A percentile compares a stretch with the other conserved stretches of the same genome.
phyloP scores from a whole-genome alignment of 2,888 invertebrate species.

The Drosophila limbata region DNA sequence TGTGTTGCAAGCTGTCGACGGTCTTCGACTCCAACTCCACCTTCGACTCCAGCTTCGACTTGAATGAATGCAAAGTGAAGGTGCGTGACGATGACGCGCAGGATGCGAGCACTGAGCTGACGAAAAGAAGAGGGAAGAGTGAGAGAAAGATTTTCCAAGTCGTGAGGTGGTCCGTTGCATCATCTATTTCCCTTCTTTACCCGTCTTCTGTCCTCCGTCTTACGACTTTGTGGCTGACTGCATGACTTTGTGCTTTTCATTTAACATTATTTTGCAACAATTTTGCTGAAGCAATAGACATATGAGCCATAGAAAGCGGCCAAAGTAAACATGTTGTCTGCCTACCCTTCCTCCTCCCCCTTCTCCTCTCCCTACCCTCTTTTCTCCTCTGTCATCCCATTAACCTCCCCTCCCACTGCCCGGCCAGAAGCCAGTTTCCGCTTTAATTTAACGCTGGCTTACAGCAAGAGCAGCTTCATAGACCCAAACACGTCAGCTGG shows the following conservation, averaged over 20 bases:
- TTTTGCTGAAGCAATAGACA: slow-evolving; percentile 51
- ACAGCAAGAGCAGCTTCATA: slow-evolving; percentile 29
- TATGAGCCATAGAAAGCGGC: slow-evolving; percentile 63
- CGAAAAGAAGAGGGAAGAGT: background rate
- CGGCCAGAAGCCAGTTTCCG: slow-evolving; percentile 69
- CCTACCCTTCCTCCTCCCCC: background rate
- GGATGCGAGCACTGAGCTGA: slow-evolving; percentile 34
- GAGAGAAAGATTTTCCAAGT: slow-evolving; percentile 16
- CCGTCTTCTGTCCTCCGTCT: background rate
- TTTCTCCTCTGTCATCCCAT: slow-evolving; percentile 11
- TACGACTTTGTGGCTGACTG: slow-evolving; percentile 31
- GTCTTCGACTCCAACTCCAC: slow-evolving; percentile 22
- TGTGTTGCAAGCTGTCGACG: slow-evolving; percentile 41
- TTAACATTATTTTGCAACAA: slow-evolving; percentile 79
- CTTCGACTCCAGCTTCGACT: slow-evolving; percentile 40
- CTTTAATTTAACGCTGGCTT: slow-evolving; percentile 78
- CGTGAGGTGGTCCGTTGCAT: slow-evolving; percentile 31
- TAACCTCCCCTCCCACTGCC: slow-evolving; percentile 24
- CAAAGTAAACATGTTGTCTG: slow-evolving; percentile 68
- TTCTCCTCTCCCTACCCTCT: background rate
- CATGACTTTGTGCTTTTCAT: slow-evolving; percentile 82
- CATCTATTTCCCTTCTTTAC: background rate
- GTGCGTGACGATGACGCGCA: slow-evolving; percentile 72
- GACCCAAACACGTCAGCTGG: slow-evolving; percentile 60
- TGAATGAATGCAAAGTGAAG: slow-evolving; percentile 78